Evolutionary conservation across 2,888 invertebrate genomes (phyloP), one percentile per base, ranked within the genome.

Genomic region (Salticus scenicus): DNA sequence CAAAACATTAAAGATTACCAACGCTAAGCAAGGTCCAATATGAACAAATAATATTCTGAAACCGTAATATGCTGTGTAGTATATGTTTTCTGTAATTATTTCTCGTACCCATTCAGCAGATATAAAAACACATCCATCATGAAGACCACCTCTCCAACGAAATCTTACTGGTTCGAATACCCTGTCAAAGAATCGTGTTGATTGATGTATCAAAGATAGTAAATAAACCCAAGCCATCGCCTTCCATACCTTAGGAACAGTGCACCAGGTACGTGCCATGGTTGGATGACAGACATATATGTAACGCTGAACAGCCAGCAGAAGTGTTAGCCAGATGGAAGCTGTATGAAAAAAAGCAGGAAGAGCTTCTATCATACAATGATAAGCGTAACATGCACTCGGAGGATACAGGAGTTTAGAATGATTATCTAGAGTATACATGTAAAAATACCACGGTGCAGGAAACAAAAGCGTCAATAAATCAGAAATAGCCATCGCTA

Each of bases 401-500:
- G 94, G 93, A 2, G 95, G 96, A 90, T 93, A 94, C 89, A 95
- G 92, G 8, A 95, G 95, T 90, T 96, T 95, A 91, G 95, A 94
- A 90, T 96, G 96, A 91, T 96, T 95, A 31, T 96, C 96, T 89
- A 97, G 94, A 0, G 97, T 96, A 92, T 96, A 97, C 94, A 97
- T 96, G 91, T 97, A 96, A 91, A 97, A 94, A 70, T 97, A 94
- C 94, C 96, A 97, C 0, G 97, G 97, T 0, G 97, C 95, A 0
- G 97, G 97, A 90, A 97, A 95, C 75, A 97, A 93, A 90, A 97
- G 94, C 0, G 98, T 98, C 91, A 97, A 94, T 94, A 97, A 95
- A 92, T 98, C 98, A 89, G 97, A 96, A 4, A 98, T 93, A 0
- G 98, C 98, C 97, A 98, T 98, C n/a, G 96, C 96, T 94, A 97